phyloP scores from a whole-genome alignment of 2,113 vertebrate genomes.

The Emydura subglobosa region DNA sequence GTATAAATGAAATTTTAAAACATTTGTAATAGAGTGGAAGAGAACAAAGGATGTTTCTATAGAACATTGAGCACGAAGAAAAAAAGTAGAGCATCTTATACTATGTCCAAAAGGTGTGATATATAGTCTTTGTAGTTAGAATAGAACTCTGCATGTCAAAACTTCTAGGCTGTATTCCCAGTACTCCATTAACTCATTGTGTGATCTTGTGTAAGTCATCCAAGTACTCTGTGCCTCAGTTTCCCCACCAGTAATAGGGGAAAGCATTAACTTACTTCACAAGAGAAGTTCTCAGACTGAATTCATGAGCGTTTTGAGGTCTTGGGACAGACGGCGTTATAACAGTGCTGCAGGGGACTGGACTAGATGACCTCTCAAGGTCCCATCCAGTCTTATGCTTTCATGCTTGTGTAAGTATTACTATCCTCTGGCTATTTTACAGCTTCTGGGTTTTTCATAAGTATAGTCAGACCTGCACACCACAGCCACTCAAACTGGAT shows the following conservation, averaged over 20 bases:
- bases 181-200: constrained; percentile 49
- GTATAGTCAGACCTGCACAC: background rate
- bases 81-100: constrained; percentile 2
- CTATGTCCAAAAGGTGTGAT: constrained; percentile 49
- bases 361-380: no score
- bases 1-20: constrained; percentile 38
- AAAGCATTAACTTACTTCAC: background rate
- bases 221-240: constrained; percentile 59
- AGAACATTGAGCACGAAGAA: constrained; percentile 3
- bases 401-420: background rate
- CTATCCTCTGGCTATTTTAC: background rate
- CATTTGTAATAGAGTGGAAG: constrained; percentile 20
- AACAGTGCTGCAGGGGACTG: background rate
- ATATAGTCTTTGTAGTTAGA: constrained; percentile 18
- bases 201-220: constrained; percentile 65
- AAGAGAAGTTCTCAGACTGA: background rate
- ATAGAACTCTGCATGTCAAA: constrained; percentile 49
- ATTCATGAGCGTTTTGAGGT: background rate
- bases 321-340: background rate
- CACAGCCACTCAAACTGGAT: background rate
- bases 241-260: background rate
- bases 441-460: background rate
- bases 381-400: no score
- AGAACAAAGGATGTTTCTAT: constrained; percentile 70
- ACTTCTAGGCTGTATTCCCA: constrained; percentile 69